These are phyloP conservation scores for Hemiprocne comata DNA, from an alignment of 2,113 vertebrate species.

Conservation along the genomic window DNA sequence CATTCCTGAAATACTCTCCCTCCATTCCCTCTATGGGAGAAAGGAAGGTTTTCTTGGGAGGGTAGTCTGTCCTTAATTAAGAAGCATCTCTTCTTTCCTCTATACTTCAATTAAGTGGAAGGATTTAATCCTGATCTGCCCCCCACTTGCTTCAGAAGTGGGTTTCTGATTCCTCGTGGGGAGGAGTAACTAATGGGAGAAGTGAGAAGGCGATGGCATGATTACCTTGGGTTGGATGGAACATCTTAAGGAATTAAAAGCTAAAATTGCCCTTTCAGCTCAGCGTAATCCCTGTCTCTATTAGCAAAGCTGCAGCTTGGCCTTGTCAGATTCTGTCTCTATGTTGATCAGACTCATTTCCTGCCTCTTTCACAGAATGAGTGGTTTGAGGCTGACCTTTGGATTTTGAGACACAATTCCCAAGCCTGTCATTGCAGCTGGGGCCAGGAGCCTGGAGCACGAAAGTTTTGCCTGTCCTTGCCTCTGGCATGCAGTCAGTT, in stretches of 20 bases:
- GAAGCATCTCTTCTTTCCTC: background rate
- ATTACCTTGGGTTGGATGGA: background rate
- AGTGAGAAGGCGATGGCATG: background rate
- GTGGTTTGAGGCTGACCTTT: background rate
- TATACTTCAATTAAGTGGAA: background rate
- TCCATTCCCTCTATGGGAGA: background rate
- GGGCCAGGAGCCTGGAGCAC: background rate
- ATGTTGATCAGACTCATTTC: background rate
- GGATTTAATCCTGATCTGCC: constrained; percentile 18
- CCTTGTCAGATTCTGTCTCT: background rate
- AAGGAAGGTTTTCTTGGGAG: background rate
- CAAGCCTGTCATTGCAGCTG: background rate
- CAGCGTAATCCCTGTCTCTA: background rate
- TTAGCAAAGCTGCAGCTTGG: background rate
- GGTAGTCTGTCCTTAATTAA: constrained; percentile 28
- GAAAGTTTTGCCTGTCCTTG: background rate
- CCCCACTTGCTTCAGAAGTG: background rate
- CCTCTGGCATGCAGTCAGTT: fast-evolving
- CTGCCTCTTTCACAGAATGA: background rate
- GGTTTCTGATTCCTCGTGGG: background rate
- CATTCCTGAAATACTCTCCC: background rate
- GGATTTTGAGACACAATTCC: background rate
- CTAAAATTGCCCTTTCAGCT: constrained; percentile 6
- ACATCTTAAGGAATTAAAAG: constrained; percentile 36
- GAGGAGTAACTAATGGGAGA: background rate